These are phyloP conservation scores for Rhopalosiphum padi DNA, from an alignment of 1,140 invertebrate genomes.

Conservation along the genomic window DNA sequence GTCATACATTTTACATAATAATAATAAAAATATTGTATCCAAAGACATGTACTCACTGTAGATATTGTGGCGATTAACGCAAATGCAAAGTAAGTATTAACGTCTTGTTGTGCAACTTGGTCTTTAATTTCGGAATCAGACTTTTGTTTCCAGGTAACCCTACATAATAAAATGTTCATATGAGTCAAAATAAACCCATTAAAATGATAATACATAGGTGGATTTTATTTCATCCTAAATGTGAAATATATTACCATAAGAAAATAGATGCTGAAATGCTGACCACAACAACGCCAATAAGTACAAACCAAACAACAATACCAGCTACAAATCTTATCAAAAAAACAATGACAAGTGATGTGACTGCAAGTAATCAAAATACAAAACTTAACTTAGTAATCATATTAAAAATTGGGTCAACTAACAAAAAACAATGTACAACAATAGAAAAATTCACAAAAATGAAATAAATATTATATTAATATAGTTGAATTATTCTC, in stretches of 20 bases:
- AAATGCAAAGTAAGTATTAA: constrained; percentile 63
- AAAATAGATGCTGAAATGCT: constrained; percentile 70
- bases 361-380: constrained; percentile 65
- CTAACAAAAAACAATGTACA: background rate
- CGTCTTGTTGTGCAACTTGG: constrained; percentile 61
- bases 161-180: constrained; percentile 59
- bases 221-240: background rate
- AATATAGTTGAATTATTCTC: background rate
- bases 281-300: constrained; percentile 69
- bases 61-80: constrained; percentile 72
- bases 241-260: constrained; percentile 71
- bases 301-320: constrained; percentile 74
- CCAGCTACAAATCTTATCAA: constrained; percentile 71
- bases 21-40: no score
- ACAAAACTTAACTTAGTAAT: constrained; percentile 14
- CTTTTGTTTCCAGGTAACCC: constrained; percentile 63
- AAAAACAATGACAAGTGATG: constrained; percentile 69
- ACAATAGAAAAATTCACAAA: background rate
- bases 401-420: background rate
- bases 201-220: background rate
- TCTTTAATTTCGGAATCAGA: constrained; percentile 61
- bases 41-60: constrained; percentile 65
- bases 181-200: no score
- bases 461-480: background rate
- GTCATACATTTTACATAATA: background rate